Conservation (phyloP, 2,797 vertebrate genomes). For the Diplodus puntazzo region DNA sequence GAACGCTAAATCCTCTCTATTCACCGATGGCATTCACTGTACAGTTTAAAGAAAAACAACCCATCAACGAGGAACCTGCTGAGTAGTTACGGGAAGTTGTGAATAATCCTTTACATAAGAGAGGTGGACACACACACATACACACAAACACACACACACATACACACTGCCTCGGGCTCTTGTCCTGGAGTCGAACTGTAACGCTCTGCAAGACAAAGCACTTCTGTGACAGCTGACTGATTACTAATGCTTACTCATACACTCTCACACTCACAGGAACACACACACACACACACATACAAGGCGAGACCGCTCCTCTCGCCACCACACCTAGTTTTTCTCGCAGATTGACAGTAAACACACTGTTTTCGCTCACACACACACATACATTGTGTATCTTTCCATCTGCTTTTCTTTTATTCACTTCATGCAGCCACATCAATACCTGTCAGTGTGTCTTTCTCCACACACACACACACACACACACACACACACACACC, state of each 20-base stretch:
- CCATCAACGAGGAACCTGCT: slow-evolving; percentile 50
- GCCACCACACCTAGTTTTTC: slow-evolving; percentile 65
- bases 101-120: slow-evolving; percentile 56
- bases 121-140: slow-evolving; percentile 34
- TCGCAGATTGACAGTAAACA: slow-evolving; percentile 38
- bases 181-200: slow-evolving; percentile 67
- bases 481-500: slow-evolving; percentile 31
- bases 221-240: slow-evolving; percentile 74
- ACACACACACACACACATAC: slow-evolving; percentile 4
- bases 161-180: slow-evolving; percentile 57
- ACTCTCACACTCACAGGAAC: slow-evolving; percentile 32
- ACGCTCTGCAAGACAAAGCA: slow-evolving; percentile 72
- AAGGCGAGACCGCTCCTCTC: background rate
- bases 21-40: slow-evolving; percentile 11
- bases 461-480: background rate
- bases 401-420: slow-evolving; percentile 27
- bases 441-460: slow-evolving; percentile 23
- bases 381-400: slow-evolving; percentile 21
- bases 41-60: slow-evolving; percentile 38
- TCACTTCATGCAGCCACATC: slow-evolving; percentile 10
- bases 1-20: slow-evolving; percentile 31
- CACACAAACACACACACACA: slow-evolving; percentile 31
- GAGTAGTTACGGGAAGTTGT: slow-evolving; percentile 50
- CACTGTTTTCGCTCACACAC: slow-evolving; percentile 10
- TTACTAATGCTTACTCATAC: slow-evolving; percentile 78